These are phyloP conservation scores for Eurystomus gularis DNA, from an alignment of 2,113 vertebrate species.

Conservation along the genomic window DNA sequence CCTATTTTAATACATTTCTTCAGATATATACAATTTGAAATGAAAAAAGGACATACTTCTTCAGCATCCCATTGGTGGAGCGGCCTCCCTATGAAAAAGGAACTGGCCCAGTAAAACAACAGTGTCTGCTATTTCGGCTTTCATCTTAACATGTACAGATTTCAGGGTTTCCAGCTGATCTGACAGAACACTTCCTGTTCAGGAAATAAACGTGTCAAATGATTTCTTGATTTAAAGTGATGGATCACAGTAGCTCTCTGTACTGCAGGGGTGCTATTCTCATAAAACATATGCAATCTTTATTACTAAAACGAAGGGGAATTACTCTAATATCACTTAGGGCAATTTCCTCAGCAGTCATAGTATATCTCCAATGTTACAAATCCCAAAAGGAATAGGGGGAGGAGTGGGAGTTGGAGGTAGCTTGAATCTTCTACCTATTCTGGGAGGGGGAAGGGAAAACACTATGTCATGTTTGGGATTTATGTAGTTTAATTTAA, in stretches of 20 bases:
- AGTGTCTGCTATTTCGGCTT: constrained; percentile 47
- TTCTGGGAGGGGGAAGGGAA: not conserved
- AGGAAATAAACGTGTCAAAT: constrained; percentile 74
- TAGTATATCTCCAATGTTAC: constrained; percentile 41
- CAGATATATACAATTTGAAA: not conserved
- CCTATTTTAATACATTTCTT: not conserved
- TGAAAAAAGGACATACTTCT: not conserved
- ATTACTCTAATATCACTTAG: constrained; percentile 60
- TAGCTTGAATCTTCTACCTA: not conserved
- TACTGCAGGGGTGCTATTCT: constrained; percentile 61
- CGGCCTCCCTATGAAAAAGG: not conserved
- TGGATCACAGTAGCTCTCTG: constrained; percentile 68
- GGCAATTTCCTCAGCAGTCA: constrained; percentile 55
- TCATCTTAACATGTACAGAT: constrained; percentile 58
- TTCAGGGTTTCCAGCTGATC: constrained; percentile 67
- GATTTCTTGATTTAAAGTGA: constrained; percentile 73
- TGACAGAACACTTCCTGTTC: constrained; percentile 68
- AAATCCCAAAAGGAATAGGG: constrained; percentile 42
- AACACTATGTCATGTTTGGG: not conserved
- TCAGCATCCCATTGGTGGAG: not conserved
- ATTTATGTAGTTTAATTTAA: not conserved
- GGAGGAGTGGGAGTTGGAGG: constrained; percentile 12
- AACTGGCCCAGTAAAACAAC: constrained; percentile 37
- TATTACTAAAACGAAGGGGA: constrained; percentile 55
- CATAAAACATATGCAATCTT: constrained; percentile 65